Evolutionary conservation across 2,888 invertebrate genomes (phyloP), one percentile per base, ranked within the genome.

Genomic region (Hypomecis punctinalis): DNA sequence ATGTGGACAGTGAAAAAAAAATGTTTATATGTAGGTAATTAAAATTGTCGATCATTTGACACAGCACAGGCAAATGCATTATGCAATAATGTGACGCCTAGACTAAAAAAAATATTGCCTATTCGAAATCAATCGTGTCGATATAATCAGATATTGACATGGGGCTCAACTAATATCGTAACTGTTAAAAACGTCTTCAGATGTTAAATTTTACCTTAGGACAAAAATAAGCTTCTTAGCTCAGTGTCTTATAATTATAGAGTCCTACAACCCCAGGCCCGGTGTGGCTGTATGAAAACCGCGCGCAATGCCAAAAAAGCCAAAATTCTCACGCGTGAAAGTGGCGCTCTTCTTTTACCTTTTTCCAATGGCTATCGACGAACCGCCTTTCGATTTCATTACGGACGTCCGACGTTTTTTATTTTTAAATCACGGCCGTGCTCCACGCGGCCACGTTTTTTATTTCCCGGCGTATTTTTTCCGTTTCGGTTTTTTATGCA

Each of bases 371-470:
- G 91, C 86, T 86, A 93, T 93, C 92, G 92, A 92, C 91, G 90
- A 90, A 91, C 91, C 90, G 85, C 93, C 93, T 93, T 93, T 93
- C 93, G 92, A 92, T 93, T 93, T 93, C 93, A 92, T 92, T 93
- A 93, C 91, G 91, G 87, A 90, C 91, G 83, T 91, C 90, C 90
- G 86, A 76, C 77, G 80, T 84, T 91, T 91, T 91, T 92, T 92
- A 89, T 93, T 92, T 92, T 91, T 91, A 91, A 92, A 93, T 92
- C 92, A 90, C 90, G 84, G 83, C 66, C 85, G 83, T 82, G 86
- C 86, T 84, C 86, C 87, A 81, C 87, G 86, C 88, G 80, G 83
- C 80, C 79, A 79, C 78, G 77, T 84, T 87, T 90, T 90, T 88
- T 84, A 84, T 86, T 83, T 84, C 82, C 83, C 81, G 79, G 82